Conservation (phyloP, 2,113 vertebrate genomes). For the Himantopus leucocephalus region DNA sequence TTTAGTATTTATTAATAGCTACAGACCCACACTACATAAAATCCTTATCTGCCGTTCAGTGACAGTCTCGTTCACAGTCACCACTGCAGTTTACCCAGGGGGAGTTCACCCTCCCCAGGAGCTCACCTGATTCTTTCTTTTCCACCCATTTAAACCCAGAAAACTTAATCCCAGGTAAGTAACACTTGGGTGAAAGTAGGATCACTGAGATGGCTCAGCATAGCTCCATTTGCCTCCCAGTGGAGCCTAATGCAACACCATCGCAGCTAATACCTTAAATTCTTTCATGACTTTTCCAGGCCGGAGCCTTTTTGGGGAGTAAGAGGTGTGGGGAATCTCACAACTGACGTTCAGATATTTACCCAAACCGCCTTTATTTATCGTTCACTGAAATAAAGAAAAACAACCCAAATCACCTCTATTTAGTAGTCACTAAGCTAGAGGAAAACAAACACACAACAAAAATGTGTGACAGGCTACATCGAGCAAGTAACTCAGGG, state of each 20-base stretch:
- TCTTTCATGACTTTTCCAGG: background rate
- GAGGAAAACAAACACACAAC: background rate
- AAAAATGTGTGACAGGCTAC: background rate
- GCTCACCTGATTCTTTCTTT: background rate
- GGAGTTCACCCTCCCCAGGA: background rate
- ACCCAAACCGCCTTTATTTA: background rate
- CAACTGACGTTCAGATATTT: background rate
- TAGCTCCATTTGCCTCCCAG: background rate
- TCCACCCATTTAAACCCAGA: background rate
- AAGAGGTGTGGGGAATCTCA: background rate
- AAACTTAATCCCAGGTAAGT: background rate
- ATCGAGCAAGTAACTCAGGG: fast-evolving
- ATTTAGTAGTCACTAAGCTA: background rate
- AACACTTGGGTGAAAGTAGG: background rate
- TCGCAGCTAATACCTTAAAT: background rate
- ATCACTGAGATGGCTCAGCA: background rate
- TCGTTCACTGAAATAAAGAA: background rate
- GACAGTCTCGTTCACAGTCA: background rate
- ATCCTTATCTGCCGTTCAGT: background rate
- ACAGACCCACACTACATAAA: background rate
- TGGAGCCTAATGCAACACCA: background rate
- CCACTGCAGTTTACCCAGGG: background rate
- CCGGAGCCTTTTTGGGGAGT: background rate
- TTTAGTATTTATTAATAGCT: background rate
- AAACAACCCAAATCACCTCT: background rate